phyloP scores from a whole-genome alignment of 1,140 invertebrate species.

The Harpegnathos saltator region DNA sequence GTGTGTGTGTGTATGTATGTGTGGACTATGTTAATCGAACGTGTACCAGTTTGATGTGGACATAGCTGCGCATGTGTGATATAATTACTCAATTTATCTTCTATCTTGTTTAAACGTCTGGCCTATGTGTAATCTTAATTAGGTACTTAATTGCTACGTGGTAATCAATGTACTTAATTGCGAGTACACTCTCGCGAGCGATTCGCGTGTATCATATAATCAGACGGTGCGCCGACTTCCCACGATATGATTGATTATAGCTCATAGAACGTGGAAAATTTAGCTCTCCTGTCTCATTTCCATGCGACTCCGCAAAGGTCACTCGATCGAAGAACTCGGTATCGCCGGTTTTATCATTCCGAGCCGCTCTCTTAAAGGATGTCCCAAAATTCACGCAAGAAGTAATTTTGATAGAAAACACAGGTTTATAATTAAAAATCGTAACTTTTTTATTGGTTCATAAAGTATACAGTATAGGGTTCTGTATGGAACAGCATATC shows the following conservation, averaged over 20 bases:
- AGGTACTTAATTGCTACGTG: conserved; percentile 55
- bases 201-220: conserved; percentile 69
- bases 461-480: too few species aligned
- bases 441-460: too few species aligned
- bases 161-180: conserved; percentile 62
- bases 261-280: conserved; percentile 2
- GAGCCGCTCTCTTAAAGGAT: too few species aligned
- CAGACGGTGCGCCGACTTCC: conserved; percentile 44
- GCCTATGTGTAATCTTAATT: conserved; percentile 64
- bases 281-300: not conserved
- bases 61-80: conserved; percentile 51
- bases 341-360: not conserved
- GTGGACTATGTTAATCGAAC: not conserved
- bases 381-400: too few species aligned
- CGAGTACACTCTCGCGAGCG: conserved; percentile 57
- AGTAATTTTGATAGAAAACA: too few species aligned
- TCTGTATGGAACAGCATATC: too few species aligned
- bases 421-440: too few species aligned
- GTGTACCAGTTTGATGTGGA: not conserved
- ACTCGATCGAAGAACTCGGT: not conserved
- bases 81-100: conserved; percentile 73
- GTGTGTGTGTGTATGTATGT: too few species aligned
- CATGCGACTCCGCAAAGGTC: not conserved
- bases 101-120: conserved; percentile 54
- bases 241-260: conserved; percentile 65